Evolutionary conservation across 2,797 vertebrate genomes (phyloP).

Genomic region (Anguilla anguilla): DNA sequence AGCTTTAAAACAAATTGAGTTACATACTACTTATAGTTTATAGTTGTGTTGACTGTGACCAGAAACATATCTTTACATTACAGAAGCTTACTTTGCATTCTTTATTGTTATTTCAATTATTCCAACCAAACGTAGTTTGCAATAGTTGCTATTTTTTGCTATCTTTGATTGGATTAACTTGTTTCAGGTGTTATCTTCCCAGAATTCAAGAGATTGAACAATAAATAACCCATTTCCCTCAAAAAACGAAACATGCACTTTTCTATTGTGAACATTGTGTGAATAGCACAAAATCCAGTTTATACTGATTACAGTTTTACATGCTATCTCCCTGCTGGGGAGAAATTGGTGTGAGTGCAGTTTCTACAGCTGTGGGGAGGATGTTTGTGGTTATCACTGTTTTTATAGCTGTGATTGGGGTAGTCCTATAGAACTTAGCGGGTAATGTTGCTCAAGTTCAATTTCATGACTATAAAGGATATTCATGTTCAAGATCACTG

Average conservation of each 20-base stretch:
- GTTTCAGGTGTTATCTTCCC: background rate
- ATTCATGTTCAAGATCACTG: slow-evolving; percentile 1
- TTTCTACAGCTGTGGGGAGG: background rate
- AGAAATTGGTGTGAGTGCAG: background rate
- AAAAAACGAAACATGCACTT: background rate
- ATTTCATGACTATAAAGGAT: background rate
- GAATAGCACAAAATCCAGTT: background rate
- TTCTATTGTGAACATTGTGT: background rate
- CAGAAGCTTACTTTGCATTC: background rate
- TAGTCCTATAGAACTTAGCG: background rate
- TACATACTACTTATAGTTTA: background rate
- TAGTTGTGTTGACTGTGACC: background rate
- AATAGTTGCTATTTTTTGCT: background rate
- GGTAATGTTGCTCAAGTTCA: background rate
- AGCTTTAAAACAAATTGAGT: background rate
- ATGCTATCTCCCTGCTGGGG: background rate
- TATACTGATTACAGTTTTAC: background rate
- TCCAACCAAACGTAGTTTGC: background rate
- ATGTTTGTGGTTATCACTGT: background rate
- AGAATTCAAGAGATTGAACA: background rate
- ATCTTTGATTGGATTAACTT: background rate
- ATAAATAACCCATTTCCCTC: background rate
- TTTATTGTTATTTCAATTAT: background rate
- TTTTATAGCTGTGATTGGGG: background rate
- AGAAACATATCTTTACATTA: background rate